Evolutionary conservation across 2,113 vertebrate genomes (phyloP), one percentile per base, ranked within the genome.

Genomic region (Phalacrocorax brasilianus): DNA sequence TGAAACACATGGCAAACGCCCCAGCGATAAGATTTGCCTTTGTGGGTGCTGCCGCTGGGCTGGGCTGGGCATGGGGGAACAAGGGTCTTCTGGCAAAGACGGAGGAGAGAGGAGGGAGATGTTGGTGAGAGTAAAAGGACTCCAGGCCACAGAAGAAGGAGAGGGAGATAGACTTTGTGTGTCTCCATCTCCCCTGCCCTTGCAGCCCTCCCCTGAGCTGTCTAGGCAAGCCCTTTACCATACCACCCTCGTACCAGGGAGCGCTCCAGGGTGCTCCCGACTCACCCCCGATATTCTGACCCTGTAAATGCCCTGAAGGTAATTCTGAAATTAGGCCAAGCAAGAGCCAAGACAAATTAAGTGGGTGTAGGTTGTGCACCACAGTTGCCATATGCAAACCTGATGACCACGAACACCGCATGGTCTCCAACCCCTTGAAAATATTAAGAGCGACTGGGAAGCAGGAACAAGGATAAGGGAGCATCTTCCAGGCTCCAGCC

Each of bases 381-480:
- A 7, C 32, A 20, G 22, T 8, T 45, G 32, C 55, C 50, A 12
- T 9, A 3, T 2, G 3, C 62, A 72, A 42, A 16, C 2, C 4
- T 13, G 33, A 28, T 22, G 19, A 38, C 27, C n/a, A 4, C 1
- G 0, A 59, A 16, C 32, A 35, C 49, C 11, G 1, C 2, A 0
- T 10, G 27, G 15, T 84, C 16, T 49, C n/a, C 72, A 52, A 10
- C 3, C 30, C 58, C 35, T 50, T 23, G 15, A 5, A 49, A 66
- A 66, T 8, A 55, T 9, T 7, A 26, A 32, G n/a, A 88, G 6
- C 4, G 7, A 22, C 30, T 17, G 1, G 52, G 65, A 49, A 80
- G 50, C 17, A 38, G 47, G 14, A 55, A 12, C 40, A 61, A 45
- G 45, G n/a, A 16, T 33, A 56, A 70, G 23, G 40, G 47, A 93